These are phyloP conservation scores for Lordiphosa clarofinis DNA, from an alignment of 1,140 invertebrate species.

Conservation along the genomic window DNA sequence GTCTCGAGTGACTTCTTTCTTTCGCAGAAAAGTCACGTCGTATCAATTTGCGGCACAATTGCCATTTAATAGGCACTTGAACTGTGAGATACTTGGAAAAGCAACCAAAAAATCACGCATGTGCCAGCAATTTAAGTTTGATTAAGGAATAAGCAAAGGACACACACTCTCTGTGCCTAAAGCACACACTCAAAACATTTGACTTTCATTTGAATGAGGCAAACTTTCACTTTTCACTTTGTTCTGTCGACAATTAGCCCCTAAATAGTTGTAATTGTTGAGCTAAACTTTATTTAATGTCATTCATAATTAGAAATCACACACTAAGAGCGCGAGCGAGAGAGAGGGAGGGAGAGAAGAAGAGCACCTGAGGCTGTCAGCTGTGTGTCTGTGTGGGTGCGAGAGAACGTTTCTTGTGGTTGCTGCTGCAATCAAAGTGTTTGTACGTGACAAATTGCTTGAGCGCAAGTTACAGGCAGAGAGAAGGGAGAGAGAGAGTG, in stretches of 20 bases:
- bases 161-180: too few relatives aligned
- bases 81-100: slow-evolving; percentile 31
- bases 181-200: slow-evolving; percentile 1
- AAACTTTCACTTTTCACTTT: slow-evolving; percentile 3
- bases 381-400: too few relatives aligned
- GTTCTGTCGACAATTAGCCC: slow-evolving; percentile 45
- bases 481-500: slow-evolving; percentile 10
- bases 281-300: slow-evolving; percentile 76
- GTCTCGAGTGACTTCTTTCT: slow-evolving; percentile 64
- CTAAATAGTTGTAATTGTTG: slow-evolving; percentile 76
- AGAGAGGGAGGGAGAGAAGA: slow-evolving; percentile 2
- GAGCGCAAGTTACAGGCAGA: slow-evolving; percentile 60
- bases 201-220: not conserved
- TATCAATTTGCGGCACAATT: slow-evolving; percentile 76
- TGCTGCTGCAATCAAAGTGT: slow-evolving; percentile 61
- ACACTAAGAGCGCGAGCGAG: slow-evolving; percentile 11
- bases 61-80: slow-evolving; percentile 77
- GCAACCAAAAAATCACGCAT: slow-evolving; percentile 18
- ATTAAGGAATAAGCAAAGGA: slow-evolving; percentile 11
- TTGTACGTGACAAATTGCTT: slow-evolving; percentile 78
- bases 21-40: slow-evolving; percentile 73
- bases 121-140: slow-evolving; percentile 51
- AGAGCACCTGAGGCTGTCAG: slow-evolving; percentile 25
- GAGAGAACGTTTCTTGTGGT: slow-evolving; percentile 1
- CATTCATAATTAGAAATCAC: slow-evolving; percentile 61